Percentiles rank a stretch among this genome's conserved stretches.
These are phyloP conservation scores for Microcebus ravelobensis DNA, from an alignment of 2,113 vertebrate genomes.

Conservation along the genomic window DNA sequence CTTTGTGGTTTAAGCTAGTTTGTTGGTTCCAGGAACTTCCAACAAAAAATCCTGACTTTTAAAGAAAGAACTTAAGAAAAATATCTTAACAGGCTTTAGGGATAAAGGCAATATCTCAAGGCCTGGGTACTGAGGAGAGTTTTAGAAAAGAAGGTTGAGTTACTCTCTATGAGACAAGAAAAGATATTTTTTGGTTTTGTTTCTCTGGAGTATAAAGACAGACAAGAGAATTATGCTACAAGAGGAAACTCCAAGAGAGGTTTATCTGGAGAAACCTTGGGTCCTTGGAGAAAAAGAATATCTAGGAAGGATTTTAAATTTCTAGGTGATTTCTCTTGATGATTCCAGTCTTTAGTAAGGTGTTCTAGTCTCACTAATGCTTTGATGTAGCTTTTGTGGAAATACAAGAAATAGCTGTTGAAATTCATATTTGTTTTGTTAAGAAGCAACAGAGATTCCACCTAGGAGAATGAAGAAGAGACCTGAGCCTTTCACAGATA, in stretches of 20 bases:
- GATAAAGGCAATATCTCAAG: not conserved
- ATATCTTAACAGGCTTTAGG: not conserved
- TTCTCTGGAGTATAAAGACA: not conserved
- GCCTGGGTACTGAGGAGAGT: not conserved
- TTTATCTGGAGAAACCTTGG: not conserved
- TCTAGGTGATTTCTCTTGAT: not conserved
- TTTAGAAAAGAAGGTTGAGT: not conserved
- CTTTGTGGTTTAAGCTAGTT: not conserved
- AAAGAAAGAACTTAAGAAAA: not conserved
- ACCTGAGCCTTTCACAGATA: not conserved
- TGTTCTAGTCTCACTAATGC: not conserved
- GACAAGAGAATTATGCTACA: not conserved
- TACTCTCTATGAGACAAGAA: not conserved
- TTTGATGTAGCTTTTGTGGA: not conserved
- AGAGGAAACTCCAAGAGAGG: not conserved
- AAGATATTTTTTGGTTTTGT: not conserved
- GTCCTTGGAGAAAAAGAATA: not conserved
- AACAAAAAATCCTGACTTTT: not conserved
- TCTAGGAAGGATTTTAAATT: not conserved
- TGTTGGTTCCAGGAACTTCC: not conserved
- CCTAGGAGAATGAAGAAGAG: not conserved
- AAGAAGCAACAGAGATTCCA: not conserved
- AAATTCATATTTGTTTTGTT: constrained; percentile 16
- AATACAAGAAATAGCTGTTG: not conserved
- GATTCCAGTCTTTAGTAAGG: not conserved